A percentile compares a stretch with the other conserved stretches of the same genome.
Conservation (phyloP, 2,113 vertebrate species). For the Amblyornis subalaris region DNA sequence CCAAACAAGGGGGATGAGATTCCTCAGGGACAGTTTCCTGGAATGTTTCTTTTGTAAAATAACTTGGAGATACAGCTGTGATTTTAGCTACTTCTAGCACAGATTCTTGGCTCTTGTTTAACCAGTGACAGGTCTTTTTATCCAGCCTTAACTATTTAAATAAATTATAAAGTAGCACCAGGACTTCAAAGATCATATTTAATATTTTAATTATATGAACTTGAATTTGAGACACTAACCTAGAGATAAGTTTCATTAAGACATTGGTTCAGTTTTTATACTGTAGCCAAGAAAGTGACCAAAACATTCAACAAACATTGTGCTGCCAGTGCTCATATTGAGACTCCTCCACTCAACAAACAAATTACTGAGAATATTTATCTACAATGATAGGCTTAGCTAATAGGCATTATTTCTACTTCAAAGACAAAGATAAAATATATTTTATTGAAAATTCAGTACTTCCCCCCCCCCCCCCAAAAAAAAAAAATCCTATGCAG, state of each 20-base stretch:
- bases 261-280: neutral
- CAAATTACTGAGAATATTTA: neutral
- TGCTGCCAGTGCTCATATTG: neutral
- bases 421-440: neutral
- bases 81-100: neutral
- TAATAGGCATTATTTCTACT: neutral
- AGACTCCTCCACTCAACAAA: neutral
- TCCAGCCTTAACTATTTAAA: neutral
- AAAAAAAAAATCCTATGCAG: neutral
- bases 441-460: neutral
- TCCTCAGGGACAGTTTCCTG: neutral
- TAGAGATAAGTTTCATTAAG: neutral
- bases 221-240: neutral
- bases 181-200: neutral
- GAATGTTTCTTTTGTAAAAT: neutral
- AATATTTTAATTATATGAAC: neutral
- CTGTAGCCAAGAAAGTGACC: neutral
- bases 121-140: neutral
- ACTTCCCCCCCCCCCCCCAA: rapidly evolving
- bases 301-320: neutral
- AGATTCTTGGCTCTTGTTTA: neutral
- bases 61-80: neutral
- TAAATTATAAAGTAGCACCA: neutral
- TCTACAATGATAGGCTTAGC: neutral
- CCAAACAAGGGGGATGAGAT: neutral